Conservation (phyloP, 1,140 invertebrate species). For the Melanaphis sacchari region DNA sequence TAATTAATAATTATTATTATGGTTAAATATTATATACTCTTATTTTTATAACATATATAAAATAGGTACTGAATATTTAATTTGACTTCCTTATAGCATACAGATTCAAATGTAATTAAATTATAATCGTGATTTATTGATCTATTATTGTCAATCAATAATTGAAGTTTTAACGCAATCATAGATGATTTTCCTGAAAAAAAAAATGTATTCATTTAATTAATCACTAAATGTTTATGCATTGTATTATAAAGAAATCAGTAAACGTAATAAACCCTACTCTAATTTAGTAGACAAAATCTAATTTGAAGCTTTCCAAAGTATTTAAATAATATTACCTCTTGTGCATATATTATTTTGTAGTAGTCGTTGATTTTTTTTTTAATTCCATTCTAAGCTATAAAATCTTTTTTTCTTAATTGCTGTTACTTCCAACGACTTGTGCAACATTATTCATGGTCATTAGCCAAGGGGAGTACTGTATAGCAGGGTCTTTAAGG, state of each 20-base stretch:
- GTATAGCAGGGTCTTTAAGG: not conserved
- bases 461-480: not conserved
- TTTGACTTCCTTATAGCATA: not conserved
- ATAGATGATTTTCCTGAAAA: not conserved
- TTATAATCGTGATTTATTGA: not conserved
- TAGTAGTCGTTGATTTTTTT: not conserved
- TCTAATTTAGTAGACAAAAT: not conserved
- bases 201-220: not conserved
- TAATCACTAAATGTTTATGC: not conserved
- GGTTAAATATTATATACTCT: no score
- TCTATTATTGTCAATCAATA: not conserved
- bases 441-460: slow-evolving; percentile 5
- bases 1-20: no score
- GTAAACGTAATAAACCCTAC: not conserved
- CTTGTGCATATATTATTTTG: not conserved
- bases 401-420: slow-evolving; percentile 11
- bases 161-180: not conserved
- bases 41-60: not conserved
- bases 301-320: not conserved
- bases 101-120: not conserved
- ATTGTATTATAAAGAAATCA: not conserved
- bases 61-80: not conserved
- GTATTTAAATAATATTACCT: not conserved
- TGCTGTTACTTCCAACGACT: slow-evolving; percentile 2
- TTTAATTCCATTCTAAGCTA: not conserved